Evolutionary conservation across 2,888 invertebrate species (phyloP), one percentile per base, ranked within the genome.

Genomic region (Nemoura dubitans): DNA sequence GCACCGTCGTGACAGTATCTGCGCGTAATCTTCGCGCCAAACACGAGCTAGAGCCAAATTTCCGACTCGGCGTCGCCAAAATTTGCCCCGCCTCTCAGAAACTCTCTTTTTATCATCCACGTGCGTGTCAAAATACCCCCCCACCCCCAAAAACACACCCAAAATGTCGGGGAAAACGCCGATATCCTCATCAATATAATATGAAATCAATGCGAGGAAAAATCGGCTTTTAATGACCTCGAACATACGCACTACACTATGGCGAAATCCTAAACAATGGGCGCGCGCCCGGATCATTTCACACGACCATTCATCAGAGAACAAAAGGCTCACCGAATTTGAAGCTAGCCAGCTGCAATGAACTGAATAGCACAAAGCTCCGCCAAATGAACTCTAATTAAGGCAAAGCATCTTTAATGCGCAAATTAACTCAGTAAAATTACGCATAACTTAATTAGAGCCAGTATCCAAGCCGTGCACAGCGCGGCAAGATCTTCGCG

Each of bases 381-480:
- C 28, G 78, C 78, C 78, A 27, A 59, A 78, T 28, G 27, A 78
- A 78, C 78, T 78, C 78, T 78, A 78, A 78, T 78, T 78, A 78
- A 78, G 21, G 10, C 59, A 78, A 78, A 28, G 21, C 78, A 78
- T 78, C 78, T 78, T 36, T 78, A n/a, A 78, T 78, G 27, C 28
- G 78, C 26, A 78, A 27, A 78, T 78, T 78, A 78, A 59, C 59
- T 59, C 21, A 3, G 36, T 59, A 59, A 59, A 59, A 59, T 59
- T 59, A 21, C 21, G 59, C 59, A 59, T 59, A 59, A 59, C 59
- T 59, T 59, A 10, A 59, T 59, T 59, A 59, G 59, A 21, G 59
- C 59, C n/a, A 10, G 3, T 59, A 21, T 59, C 16, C 59, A 59
- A 59, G 59, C 59, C 14, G 59, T 59, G 59, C 21, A 59, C 59